Conservation (phyloP, 2,797 vertebrate genomes). For the Xenopus petersii region DNA sequence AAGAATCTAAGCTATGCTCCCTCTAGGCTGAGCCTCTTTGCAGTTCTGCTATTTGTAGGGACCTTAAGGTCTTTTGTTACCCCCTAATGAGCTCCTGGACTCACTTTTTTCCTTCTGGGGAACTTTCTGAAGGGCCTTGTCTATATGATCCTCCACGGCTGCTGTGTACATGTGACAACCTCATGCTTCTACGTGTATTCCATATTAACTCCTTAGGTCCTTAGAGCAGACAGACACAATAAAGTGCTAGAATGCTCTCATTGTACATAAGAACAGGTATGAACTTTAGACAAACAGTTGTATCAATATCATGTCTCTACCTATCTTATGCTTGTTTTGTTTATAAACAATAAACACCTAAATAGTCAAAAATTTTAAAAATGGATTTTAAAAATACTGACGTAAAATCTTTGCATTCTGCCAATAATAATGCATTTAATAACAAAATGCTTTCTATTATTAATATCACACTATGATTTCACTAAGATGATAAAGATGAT, state of each 20-base stretch:
- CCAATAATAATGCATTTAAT: too few relatives aligned
- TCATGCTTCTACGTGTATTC: constrained; percentile 10
- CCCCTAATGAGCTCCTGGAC: constrained; percentile 37
- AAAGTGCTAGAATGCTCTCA: background rate
- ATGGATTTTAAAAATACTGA: too few relatives aligned
- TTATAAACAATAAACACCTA: too few relatives aligned
- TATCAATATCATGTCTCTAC: too few relatives aligned
- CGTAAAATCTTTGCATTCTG: too few relatives aligned
- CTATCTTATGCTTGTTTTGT: too few relatives aligned
- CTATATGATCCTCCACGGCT: constrained; percentile 43
- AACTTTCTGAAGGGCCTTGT: constrained; percentile 37
- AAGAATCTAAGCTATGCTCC: constrained; percentile 22
- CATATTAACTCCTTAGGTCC: constrained; percentile 22
- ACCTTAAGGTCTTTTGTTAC: constrained; percentile 39
- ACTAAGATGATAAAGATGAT: too few relatives aligned
- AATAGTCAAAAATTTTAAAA: too few relatives aligned
- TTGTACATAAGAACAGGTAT: too few relatives aligned
- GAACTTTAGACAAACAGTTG: too few relatives aligned
- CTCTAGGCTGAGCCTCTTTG: constrained; percentile 12
- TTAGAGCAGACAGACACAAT: background rate
- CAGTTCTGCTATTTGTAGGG: constrained; percentile 16
- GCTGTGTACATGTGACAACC: constrained; percentile 35
- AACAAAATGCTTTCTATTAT: too few relatives aligned
- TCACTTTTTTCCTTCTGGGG: constrained; percentile 18
- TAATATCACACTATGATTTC: too few relatives aligned